Evolutionary conservation across 2,113 vertebrate species (phyloP).

Genomic region (Seriola quinqueradiata): DNA sequence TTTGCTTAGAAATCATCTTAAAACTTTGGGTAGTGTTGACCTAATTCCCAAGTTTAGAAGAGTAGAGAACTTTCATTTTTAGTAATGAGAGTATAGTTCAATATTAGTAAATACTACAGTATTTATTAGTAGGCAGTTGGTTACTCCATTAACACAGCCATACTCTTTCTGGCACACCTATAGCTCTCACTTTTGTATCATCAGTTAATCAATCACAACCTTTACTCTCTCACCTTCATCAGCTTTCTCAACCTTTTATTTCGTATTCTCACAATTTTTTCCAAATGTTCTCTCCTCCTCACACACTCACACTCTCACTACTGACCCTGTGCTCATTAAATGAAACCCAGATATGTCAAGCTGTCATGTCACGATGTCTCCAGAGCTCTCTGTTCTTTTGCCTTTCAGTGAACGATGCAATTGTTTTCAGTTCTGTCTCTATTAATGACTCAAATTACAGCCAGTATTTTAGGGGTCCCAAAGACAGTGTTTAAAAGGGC

Average conservation of each 20-base stretch:
- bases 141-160: not conserved
- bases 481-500: slow-evolving; percentile 7
- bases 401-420: slow-evolving; percentile 5
- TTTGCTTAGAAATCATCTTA: too few relatives aligned
- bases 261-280: not conserved
- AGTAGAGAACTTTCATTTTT: too few relatives aligned
- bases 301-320: not conserved
- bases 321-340: slow-evolving; percentile 41
- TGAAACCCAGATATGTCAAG: slow-evolving; percentile 28
- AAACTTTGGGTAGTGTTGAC: not conserved
- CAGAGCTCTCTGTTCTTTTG: not conserved
- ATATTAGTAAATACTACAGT: too few relatives aligned
- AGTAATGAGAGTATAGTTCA: too few relatives aligned
- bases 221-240: slow-evolving; percentile 5
- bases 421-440: slow-evolving; percentile 1
- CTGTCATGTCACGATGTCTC: slow-evolving; percentile 1
- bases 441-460: slow-evolving; percentile 20
- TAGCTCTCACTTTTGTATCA: not conserved
- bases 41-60: too few relatives aligned
- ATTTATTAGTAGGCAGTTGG: not conserved
- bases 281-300: not conserved
- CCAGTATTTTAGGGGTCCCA: not conserved
- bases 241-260: slow-evolving; percentile 22
- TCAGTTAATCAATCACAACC: not conserved
- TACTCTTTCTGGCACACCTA: not conserved